These are phyloP conservation scores for Trachymyrmex septentrionalis DNA, from an alignment of 1,140 invertebrate genomes.

Conservation along the genomic window DNA sequence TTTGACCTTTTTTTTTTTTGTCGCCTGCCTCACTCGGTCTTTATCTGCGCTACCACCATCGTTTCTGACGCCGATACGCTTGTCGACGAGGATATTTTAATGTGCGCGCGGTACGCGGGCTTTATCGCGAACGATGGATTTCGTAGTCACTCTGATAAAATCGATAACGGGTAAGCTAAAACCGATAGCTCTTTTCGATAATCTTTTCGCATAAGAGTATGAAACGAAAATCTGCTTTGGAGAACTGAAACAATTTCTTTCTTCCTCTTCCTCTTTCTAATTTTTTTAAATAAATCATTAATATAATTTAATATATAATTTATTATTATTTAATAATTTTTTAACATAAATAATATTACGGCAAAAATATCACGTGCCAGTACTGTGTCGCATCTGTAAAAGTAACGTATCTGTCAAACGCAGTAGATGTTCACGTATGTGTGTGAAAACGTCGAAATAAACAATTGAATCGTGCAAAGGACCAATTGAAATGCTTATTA, in stretches of 20 bases:
- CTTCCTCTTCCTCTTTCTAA: too few species aligned
- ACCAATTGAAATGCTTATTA: slow-evolving; percentile 57
- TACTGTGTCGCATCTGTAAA: background rate
- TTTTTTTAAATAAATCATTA: slow-evolving; percentile 3
- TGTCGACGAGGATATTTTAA: slow-evolving; percentile 72
- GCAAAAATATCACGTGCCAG: slow-evolving; percentile 2
- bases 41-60: slow-evolving; percentile 35
- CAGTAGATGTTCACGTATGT: slow-evolving; percentile 18
- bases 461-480: slow-evolving; percentile 54
- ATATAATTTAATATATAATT: background rate
- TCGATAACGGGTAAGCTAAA: slow-evolving; percentile 43
- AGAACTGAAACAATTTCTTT: background rate
- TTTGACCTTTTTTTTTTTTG: background rate
- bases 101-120: slow-evolving; percentile 61
- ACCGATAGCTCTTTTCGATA: slow-evolving; percentile 49
- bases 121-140: slow-evolving; percentile 74
- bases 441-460: slow-evolving; percentile 47
- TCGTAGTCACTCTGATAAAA: slow-evolving; percentile 53
- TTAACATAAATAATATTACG: background rate
- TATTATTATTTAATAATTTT: background rate
- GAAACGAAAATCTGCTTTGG: slow-evolving; percentile 17
- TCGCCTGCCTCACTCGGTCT: slow-evolving; percentile 51
- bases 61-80: slow-evolving; percentile 53
- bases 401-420: slow-evolving; percentile 35
- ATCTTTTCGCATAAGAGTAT: slow-evolving; percentile 31